Evolutionary conservation across 2,797 vertebrate genomes (phyloP).

Genomic region (Sarcophilus harrisii): DNA sequence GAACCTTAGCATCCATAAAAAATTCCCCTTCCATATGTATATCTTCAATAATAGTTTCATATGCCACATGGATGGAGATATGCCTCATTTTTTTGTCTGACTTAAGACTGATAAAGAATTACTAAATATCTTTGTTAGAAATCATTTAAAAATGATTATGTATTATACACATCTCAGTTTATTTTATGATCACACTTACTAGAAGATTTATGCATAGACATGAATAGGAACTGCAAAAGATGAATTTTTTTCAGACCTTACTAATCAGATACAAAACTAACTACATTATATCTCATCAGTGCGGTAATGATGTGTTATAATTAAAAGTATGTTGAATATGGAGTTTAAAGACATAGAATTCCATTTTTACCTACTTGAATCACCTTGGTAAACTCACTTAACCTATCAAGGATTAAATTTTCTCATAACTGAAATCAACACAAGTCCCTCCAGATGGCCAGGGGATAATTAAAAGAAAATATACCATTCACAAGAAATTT

Average conservation of each 20-base stretch:
- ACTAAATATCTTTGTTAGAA: neutral
- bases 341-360: neutral
- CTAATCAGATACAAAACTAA: neutral
- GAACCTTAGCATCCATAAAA: neutral
- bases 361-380: neutral
- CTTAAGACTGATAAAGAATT: neutral
- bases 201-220: neutral
- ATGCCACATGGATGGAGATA: neutral
- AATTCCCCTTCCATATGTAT: neutral
- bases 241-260: neutral
- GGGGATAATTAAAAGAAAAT: slow-evolving; percentile 1
- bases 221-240: neutral
- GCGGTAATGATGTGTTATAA: neutral
- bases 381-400: neutral
- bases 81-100: neutral
- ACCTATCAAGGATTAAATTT: neutral
- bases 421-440: neutral
- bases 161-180: neutral
- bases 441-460: neutral
- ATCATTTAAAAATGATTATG: neutral
- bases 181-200: neutral
- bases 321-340: neutral
- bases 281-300: neutral
- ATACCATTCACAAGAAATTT: slow-evolving; percentile 1
- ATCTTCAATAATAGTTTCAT: neutral